Percentiles rank a stretch among this genome's conserved stretches.
These are phyloP conservation scores for Eulithis testata DNA, from an alignment of 2,888 invertebrate species.

Conservation along the genomic window DNA sequence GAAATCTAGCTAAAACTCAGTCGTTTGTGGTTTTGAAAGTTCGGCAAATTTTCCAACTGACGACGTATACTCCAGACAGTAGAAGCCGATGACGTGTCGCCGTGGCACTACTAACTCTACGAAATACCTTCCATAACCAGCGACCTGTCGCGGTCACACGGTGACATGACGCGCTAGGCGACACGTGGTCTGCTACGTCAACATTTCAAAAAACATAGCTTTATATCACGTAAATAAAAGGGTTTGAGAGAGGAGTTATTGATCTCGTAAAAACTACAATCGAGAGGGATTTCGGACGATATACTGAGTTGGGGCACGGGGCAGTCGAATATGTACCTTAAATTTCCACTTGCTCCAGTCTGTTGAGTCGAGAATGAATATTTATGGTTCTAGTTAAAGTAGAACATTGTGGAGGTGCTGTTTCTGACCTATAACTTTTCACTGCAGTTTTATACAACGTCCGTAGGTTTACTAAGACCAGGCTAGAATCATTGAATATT, in stretches of 20 bases:
- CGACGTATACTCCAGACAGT: too few species aligned
- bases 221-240: not conserved
- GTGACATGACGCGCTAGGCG: too few species aligned
- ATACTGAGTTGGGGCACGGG: constrained; percentile 25
- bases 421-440: constrained; percentile 8
- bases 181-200: too few species aligned
- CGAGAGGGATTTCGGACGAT: constrained; percentile 10
- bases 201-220: too few species aligned
- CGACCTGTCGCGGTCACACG: too few species aligned
- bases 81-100: too few species aligned
- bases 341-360: constrained; percentile 58
- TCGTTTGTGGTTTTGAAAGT: too few species aligned
- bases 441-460: not conserved
- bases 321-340: constrained; percentile 59
- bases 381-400: constrained; percentile 61
- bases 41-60: too few species aligned
- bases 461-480: not conserved
- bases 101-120: too few species aligned
- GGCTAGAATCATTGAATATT: not conserved
- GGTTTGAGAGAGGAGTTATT: not conserved
- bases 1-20: too few species aligned
- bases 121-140: too few species aligned
- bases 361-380: constrained; percentile 61
- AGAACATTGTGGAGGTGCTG: constrained; percentile 46
- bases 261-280: constrained; percentile 11